Evolutionary conservation across 2,113 vertebrate species (phyloP), one percentile per base, ranked within the genome.

Genomic region (Melierax canorus): DNA sequence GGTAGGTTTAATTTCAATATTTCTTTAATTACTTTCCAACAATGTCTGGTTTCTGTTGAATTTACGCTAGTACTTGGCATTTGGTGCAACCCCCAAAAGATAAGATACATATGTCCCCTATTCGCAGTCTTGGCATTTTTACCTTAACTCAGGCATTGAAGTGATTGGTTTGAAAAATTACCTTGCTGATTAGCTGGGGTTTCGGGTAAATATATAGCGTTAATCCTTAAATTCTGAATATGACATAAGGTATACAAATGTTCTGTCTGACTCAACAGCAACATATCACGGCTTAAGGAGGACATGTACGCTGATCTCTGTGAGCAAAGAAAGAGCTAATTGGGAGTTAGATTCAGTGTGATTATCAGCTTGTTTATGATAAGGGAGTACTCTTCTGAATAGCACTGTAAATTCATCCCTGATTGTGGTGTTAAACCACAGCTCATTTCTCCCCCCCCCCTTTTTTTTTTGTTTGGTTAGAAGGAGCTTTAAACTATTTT

Each of bases 281-380:
- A 97, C 98, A 97, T 97, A 97, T 92, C 96, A 97, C 15, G 63
- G 97, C 88, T 96, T 97, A 96, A 97, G 96, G 96, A 98, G 97
- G 96, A 97, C 96, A 88, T 67, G 95, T 90, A 97, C 2, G 3
- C 89, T 74, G 97, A 96, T 98, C 92, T 84, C 46, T 81, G 84
- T 41, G 92, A 98, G 94, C 38, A 34, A 97, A 97, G 94, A 96
- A 94, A 96, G 81, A 98, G 96, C 98, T 98, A 98, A 98, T 97
- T 98, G 98, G 98, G 96, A 98, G 97, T 97, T 97, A 98, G 98
- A 97, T 97, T 98, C 97, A 94, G 93, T 96, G 96, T 97, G 98
- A 98, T 98, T 98, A 98, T 98, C 97, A 96, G 97, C 97, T 98
- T 98, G 98, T 98, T 98, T 98, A 98, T 98, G 97, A 97, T 97